phyloP scores from a whole-genome alignment of 2,888 invertebrate species.

The Drosophila testacea region DNA sequence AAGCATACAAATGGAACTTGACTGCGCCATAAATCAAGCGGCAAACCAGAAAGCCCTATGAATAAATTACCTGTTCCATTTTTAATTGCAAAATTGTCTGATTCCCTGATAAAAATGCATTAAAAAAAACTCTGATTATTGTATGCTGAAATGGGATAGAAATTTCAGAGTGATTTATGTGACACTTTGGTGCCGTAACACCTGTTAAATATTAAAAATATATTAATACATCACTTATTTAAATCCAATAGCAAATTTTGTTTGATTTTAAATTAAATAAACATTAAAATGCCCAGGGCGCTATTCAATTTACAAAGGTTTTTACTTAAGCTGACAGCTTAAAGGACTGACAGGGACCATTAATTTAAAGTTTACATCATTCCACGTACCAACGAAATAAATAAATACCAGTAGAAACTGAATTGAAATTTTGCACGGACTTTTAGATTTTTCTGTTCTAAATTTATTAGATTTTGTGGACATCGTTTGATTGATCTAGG shows the following conservation, averaged over 20 bases:
- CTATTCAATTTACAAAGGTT: not conserved
- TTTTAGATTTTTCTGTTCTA: too few species aligned
- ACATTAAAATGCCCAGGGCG: not conserved
- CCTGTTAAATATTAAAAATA: conserved; percentile 17
- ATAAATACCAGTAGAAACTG: too few species aligned
- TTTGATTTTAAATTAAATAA: not conserved
- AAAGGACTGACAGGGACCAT: not conserved
- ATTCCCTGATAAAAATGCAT: conserved; percentile 2
- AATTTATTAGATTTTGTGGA: too few species aligned
- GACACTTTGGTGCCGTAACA: conserved; percentile 4
- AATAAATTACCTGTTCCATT: conserved; percentile 49
- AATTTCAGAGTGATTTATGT: conserved; percentile 9
- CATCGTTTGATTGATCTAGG: too few species aligned
- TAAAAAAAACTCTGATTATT: conserved; percentile 8
- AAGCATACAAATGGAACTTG: conserved; percentile 26
- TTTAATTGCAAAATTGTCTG: conserved; percentile 50
- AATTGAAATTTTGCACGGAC: too few species aligned
- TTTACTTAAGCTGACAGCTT: conserved; percentile 10
- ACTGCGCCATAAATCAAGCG: conserved; percentile 47
- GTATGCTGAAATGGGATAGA: conserved; percentile 3
- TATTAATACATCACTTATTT: conserved; percentile 17
- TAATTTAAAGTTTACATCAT: too few species aligned
- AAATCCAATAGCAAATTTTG: not conserved
- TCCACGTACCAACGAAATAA: too few species aligned
- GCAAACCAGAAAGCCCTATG: conserved; percentile 18